Evolutionary conservation across 2,797 vertebrate species (phyloP).

Genomic region (Poliocrania exsul): DNA sequence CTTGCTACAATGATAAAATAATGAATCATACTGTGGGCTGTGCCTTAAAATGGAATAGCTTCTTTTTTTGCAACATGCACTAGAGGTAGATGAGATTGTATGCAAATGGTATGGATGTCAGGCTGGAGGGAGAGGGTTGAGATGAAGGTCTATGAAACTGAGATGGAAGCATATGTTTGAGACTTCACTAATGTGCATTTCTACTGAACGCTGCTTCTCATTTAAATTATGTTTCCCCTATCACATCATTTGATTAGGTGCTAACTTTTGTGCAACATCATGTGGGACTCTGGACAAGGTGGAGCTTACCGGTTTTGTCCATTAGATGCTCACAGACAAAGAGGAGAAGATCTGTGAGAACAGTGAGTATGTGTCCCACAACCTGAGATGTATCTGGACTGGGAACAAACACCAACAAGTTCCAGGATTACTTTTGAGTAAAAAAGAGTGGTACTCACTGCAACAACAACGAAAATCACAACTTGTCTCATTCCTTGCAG

Average conservation of each 20-base stretch:
- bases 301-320: neutral
- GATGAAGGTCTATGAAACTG: neutral
- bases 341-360: neutral
- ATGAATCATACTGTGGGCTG: constrained; percentile 20
- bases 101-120: neutral
- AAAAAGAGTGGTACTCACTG: fast-evolving
- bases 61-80: neutral
- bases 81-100: neutral
- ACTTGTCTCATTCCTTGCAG: neutral
- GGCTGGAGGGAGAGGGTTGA: neutral
- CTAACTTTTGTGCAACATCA: neutral
- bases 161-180: neutral
- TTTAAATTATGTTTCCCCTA: neutral
- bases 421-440: neutral
- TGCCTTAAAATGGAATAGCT: constrained; percentile 8
- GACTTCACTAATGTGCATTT: neutral
- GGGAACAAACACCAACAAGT: neutral
- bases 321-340: neutral
- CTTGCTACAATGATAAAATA: constrained; percentile 54
- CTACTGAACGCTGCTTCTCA: neutral
- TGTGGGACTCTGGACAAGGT: neutral
- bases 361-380: neutral
- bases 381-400: neutral
- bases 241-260: neutral
- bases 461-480: neutral